Conservation (phyloP, 2,113 vertebrate genomes). For the Rallus limicola region DNA sequence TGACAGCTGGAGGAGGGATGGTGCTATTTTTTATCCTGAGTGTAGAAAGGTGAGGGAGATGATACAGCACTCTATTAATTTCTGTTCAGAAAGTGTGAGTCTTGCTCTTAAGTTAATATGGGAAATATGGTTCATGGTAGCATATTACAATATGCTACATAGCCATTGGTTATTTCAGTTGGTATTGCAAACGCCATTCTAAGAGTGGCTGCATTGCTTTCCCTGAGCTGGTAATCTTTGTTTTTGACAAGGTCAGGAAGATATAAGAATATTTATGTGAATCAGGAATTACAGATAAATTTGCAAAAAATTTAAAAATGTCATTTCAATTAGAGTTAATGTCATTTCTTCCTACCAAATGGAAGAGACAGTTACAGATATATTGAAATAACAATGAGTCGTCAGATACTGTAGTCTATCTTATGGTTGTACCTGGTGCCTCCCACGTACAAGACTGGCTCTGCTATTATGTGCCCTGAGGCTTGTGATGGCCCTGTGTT, state of each 20-base stretch:
- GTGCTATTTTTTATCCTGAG: not conserved
- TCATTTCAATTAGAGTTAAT: not conserved
- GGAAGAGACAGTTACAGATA: not conserved
- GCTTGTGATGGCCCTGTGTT: not conserved
- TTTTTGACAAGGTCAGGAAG: not conserved
- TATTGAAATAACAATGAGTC: not conserved
- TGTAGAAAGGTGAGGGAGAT: not conserved
- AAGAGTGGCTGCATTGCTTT: not conserved
- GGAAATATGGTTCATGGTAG: not conserved
- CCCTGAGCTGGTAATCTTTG: accelerated
- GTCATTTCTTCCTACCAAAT: not conserved
- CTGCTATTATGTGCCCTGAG: not conserved
- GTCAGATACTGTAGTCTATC: not conserved
- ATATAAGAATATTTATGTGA: not conserved
- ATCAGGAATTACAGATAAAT: not conserved
- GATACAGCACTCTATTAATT: not conserved
- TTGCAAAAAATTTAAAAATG: not conserved
- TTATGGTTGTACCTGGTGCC: not conserved
- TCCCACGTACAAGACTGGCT: not conserved
- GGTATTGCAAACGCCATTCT: not conserved
- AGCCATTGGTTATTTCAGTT: not conserved
- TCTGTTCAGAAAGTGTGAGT: conserved; percentile 5
- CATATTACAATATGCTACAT: not conserved
- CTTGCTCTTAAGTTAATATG: not conserved
- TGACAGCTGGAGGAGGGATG: not conserved